Conservation (phyloP, 2,888 invertebrate species). For the Tetropium fuscum region DNA sequence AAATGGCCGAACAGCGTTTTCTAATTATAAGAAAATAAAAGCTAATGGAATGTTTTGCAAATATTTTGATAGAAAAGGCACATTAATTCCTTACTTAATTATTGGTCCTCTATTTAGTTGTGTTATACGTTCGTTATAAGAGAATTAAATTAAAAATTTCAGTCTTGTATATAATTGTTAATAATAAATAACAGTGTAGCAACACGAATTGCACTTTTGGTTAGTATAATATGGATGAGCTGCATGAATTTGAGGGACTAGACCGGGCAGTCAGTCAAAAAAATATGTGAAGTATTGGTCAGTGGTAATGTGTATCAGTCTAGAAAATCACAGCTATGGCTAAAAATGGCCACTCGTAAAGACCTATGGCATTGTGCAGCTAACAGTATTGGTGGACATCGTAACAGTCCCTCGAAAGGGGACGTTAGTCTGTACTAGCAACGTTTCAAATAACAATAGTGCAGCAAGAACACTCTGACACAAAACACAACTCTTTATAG, state of each 20-base stretch:
- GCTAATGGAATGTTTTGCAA: slow-evolving; percentile 51
- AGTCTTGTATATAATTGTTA: slow-evolving; percentile 49
- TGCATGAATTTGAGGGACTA: slow-evolving; percentile 54
- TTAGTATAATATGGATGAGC: slow-evolving; percentile 51
- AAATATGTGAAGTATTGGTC: slow-evolving; percentile 46
- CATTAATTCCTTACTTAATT: slow-evolving; percentile 38
- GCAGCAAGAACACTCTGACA: slow-evolving; percentile 57
- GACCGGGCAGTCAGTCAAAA: slow-evolving; percentile 59
- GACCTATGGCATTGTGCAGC: slow-evolving; percentile 57
- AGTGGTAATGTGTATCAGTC: slow-evolving; percentile 56
- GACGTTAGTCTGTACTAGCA: slow-evolving; percentile 20
- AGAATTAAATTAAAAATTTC: slow-evolving; percentile 45
- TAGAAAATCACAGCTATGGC: slow-evolving; percentile 73
- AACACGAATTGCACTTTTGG: slow-evolving; percentile 58
- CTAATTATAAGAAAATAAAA: slow-evolving; percentile 38
- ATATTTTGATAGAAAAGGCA: slow-evolving; percentile 54
- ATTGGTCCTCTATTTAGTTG: slow-evolving; percentile 42
- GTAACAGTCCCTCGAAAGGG: slow-evolving; percentile 18
- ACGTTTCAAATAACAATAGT: slow-evolving; percentile 46
- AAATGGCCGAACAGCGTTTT: slow-evolving; percentile 22
- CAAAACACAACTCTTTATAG: slow-evolving; percentile 40
- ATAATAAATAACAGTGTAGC: slow-evolving; percentile 48
- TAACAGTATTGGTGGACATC: slow-evolving; percentile 40
- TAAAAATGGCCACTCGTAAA: slow-evolving; percentile 55
- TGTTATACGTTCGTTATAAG: slow-evolving; percentile 40